Conservation (phyloP, 2,888 invertebrate genomes). For the Phoronis australis region DNA sequence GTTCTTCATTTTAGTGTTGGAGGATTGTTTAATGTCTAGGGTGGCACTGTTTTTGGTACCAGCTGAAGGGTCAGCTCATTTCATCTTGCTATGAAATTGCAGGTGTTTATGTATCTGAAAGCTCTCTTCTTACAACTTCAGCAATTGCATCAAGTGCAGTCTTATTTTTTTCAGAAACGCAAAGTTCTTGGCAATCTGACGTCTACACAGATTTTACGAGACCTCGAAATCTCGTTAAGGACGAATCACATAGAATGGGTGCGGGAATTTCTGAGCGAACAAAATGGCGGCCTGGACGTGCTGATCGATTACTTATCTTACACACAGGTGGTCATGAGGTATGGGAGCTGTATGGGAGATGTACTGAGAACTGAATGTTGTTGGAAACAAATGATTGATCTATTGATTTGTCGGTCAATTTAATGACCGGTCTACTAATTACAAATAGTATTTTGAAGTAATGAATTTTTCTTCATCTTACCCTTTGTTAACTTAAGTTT, state of each 20-base stretch:
- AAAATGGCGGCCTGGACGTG: constrained; percentile 92
- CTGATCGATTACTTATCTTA: constrained; percentile 90
- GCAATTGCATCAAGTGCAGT: background rate
- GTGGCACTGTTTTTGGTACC: no score
- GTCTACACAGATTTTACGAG: constrained; percentile 94
- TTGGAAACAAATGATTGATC: no score
- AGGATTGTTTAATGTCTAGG: no score
- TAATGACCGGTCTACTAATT: no score
- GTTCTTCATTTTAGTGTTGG: no score
- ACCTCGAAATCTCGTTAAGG: constrained; percentile 95
- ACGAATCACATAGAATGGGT: constrained; percentile 99
- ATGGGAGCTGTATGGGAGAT: no score
- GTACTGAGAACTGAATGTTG: no score
- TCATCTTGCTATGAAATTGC: background rate
- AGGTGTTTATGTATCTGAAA: background rate
- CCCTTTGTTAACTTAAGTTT: no score
- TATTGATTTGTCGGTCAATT: no score
- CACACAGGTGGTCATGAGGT: constrained; percentile 73
- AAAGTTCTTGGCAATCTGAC: constrained; percentile 93
- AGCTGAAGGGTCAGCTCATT: no score
- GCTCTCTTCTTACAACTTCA: constrained; percentile 18
- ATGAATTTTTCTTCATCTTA: no score
- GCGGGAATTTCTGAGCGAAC: constrained; percentile 91
- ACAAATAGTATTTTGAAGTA: no score
- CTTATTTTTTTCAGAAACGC: constrained; percentile 86